Conservation (phyloP, 2,797 vertebrate genomes). For the Acrossocheilus wenchowensis region DNA sequence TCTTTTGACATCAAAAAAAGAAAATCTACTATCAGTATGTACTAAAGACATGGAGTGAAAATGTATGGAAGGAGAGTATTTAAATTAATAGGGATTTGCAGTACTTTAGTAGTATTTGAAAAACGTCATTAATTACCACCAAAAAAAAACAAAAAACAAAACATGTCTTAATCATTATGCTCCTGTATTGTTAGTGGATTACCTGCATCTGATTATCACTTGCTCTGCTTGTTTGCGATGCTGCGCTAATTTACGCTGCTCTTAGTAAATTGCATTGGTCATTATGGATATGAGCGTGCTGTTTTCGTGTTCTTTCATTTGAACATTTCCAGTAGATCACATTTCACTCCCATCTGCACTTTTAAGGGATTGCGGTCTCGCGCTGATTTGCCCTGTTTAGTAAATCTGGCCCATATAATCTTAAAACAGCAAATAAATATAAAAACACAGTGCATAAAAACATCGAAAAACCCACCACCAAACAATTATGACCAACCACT, state of each 20-base stretch:
- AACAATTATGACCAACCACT: background rate
- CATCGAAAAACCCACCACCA: background rate
- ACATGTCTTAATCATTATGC: too few species aligned
- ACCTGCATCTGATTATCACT: background rate
- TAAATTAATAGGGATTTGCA: background rate
- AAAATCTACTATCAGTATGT: too few species aligned
- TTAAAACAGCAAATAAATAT: background rate
- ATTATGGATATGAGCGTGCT: background rate
- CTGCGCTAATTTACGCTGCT: background rate
- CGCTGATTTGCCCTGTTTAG: background rate
- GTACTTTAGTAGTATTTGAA: too few species aligned
- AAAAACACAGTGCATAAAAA: background rate
- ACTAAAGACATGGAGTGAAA: background rate
- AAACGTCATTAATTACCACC: too few species aligned
- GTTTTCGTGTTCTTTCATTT: background rate
- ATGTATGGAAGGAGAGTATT: background rate
- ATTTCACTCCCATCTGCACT: background rate
- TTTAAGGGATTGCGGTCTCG: background rate
- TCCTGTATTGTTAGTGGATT: background rate
- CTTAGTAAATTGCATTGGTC: background rate
- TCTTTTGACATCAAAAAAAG: background rate
- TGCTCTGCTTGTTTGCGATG: background rate
- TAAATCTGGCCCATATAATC: constrained; percentile 4
- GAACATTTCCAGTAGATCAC: background rate
- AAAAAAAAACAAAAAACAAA: too few species aligned